Conservation (phyloP, 1,140 invertebrate species). For the Nasonia longicornis region DNA sequence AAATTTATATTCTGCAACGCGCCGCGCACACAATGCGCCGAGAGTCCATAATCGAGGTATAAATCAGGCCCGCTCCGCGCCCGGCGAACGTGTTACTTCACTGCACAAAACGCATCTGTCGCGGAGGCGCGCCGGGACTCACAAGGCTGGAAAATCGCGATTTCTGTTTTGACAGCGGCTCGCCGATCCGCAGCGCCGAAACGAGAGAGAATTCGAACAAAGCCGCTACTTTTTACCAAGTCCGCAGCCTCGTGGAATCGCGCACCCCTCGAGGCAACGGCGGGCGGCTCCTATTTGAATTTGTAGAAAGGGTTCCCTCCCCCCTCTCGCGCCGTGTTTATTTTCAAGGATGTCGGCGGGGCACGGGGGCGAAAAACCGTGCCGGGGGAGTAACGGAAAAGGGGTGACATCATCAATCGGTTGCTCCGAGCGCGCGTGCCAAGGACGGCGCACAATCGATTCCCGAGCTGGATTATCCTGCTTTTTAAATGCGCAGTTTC, state of each 20-base stretch:
- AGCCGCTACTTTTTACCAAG: slow-evolving; percentile 31
- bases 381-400: slow-evolving; percentile 6
- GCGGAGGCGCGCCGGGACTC: slow-evolving; percentile 33
- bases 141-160: slow-evolving; percentile 43
- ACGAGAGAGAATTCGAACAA: slow-evolving; percentile 20
- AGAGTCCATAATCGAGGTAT: slow-evolving; percentile 38
- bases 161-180: slow-evolving; percentile 68
- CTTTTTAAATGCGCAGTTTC: not conserved
- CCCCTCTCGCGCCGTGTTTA: slow-evolving; percentile 55
- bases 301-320: slow-evolving; percentile 62
- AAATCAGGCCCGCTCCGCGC: slow-evolving; percentile 42
- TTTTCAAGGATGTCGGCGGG: slow-evolving; percentile 56
- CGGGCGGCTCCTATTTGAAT: slow-evolving; percentile 52
- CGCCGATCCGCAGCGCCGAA: slow-evolving; percentile 57
- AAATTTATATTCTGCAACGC: slow-evolving; percentile 8
- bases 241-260: slow-evolving; percentile 19
- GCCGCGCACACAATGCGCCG: not conserved
- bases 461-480: not conserved
- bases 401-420: slow-evolving; percentile 31
- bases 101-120: slow-evolving; percentile 46
- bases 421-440: not conserved
- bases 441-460: slow-evolving; percentile 20
- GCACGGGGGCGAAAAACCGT: slow-evolving; percentile 6
- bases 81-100: slow-evolving; percentile 31
- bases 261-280: slow-evolving; percentile 8